phyloP scores from a whole-genome alignment of 2,888 invertebrate species.

The Andrena chrysosceles region DNA sequence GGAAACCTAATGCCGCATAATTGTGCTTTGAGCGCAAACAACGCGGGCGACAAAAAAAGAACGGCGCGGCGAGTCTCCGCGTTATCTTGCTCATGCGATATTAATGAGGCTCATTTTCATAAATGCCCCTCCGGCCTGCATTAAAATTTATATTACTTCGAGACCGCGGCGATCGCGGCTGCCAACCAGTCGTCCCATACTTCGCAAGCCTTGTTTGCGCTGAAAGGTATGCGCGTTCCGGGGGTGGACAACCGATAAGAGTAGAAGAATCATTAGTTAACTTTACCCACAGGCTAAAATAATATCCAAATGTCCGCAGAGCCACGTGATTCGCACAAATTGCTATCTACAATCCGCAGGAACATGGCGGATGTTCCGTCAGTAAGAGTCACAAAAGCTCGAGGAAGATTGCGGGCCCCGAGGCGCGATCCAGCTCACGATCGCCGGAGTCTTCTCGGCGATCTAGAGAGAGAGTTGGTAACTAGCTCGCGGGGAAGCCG shows the following conservation, averaged over 20 bases:
- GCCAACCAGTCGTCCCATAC: background rate
- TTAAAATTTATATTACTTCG: conserved; percentile 62
- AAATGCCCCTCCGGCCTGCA: conserved; percentile 50
- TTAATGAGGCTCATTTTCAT: conserved; percentile 70
- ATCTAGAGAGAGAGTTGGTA: conserved; percentile 70
- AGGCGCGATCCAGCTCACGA: conserved; percentile 20
- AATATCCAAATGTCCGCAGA: too few species aligned
- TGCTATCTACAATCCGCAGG: background rate
- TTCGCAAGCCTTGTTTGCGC: background rate
- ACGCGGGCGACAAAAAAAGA: conserved; percentile 40
- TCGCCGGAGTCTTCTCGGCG: conserved; percentile 47
- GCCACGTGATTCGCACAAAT: too few species aligned
- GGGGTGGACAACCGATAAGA: background rate
- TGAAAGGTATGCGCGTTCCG: background rate
- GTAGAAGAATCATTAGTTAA: background rate
- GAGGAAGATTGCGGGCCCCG: background rate
- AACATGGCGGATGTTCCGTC: background rate
- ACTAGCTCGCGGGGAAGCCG: conserved; percentile 71
- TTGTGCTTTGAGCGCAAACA: conserved; percentile 74
- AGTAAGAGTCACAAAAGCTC: background rate
- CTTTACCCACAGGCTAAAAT: too few species aligned
- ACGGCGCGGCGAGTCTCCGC: conserved; percentile 36
- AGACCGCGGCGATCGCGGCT: conserved; percentile 19
- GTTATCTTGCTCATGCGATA: conserved; percentile 69
- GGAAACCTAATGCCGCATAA: conserved; percentile 75